A percentile compares a stretch with the other conserved stretches of the same genome.
Evolutionary conservation across 1,140 invertebrate species (phyloP).

Genomic region (Drosophila asahinai): DNA sequence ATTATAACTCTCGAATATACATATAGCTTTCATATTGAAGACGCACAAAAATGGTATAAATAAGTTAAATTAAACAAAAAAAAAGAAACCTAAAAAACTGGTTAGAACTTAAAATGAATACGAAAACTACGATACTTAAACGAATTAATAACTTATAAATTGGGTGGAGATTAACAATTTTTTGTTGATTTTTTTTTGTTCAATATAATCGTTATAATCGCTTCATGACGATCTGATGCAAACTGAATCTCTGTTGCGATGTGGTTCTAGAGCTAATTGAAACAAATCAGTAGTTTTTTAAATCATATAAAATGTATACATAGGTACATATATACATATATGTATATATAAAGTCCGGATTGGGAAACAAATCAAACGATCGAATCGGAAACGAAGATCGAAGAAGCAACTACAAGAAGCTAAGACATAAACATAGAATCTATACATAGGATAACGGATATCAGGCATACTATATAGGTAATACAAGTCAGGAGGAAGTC

Average conservation of each 20-base stretch:
- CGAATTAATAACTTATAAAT: constrained; percentile 76
- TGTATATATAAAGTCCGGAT: constrained; percentile 16
- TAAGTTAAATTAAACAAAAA: constrained; percentile 35
- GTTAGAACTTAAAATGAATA: constrained; percentile 57
- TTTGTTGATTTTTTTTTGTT: constrained; percentile 35
- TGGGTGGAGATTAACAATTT: constrained; percentile 80
- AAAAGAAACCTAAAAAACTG: constrained; percentile 22
- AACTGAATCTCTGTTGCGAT: constrained; percentile 59
- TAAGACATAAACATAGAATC: constrained; percentile 41
- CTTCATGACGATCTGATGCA: constrained; percentile 47
- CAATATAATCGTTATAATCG: constrained; percentile 34
- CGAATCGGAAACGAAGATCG: constrained; percentile 55
- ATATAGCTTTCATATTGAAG: constrained; percentile 14
- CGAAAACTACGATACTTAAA: constrained; percentile 64
- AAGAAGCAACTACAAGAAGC: constrained; percentile 45
- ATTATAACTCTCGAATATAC: constrained; percentile 27
- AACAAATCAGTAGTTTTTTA: constrained; percentile 47
- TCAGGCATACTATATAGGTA: constrained; percentile 29
- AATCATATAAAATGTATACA: constrained; percentile 47
- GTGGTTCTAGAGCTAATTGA: constrained; percentile 57
- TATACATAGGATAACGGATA: constrained; percentile 29
- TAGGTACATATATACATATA: constrained; percentile 15
- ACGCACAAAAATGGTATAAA: constrained; percentile 14
- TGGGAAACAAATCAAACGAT: constrained; percentile 38
- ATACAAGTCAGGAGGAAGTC: constrained; percentile 18